A percentile compares a stretch with the other conserved stretches of the same genome.
Evolutionary conservation across 2,113 vertebrate species (phyloP).

Genomic region (Nothocercus nigrocapillus): DNA sequence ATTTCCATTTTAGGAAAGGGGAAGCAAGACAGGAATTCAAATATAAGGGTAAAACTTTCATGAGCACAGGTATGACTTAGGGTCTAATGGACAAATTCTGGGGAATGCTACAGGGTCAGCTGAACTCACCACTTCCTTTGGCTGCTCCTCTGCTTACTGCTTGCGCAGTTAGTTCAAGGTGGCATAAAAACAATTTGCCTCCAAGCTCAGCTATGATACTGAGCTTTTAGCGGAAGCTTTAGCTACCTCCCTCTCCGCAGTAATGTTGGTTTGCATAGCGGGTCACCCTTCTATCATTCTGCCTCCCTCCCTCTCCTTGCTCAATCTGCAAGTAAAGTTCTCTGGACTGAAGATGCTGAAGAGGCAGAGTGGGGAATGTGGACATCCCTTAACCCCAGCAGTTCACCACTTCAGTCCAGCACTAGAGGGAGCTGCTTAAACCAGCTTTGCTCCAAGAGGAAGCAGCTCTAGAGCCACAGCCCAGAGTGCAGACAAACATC

Average conservation of each 20-base stretch:
- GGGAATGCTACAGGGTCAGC: not conserved
- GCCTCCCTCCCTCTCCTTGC: not conserved
- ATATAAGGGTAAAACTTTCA: not conserved
- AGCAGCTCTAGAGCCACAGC: not conserved
- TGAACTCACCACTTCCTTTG: not conserved
- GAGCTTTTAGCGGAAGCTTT: not conserved
- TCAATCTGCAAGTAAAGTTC: not conserved
- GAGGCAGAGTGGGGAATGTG: not conserved
- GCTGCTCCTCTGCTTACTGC: not conserved
- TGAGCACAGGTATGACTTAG: not conserved
- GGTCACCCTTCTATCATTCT: not conserved
- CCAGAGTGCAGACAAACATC: accelerated
- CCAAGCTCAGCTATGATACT: not conserved
- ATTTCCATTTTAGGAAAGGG: not conserved
- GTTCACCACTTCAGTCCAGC: not conserved
- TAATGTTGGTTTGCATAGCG: not conserved
- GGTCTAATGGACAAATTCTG: not conserved
- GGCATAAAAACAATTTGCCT: not conserved
- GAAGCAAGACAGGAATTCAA: not conserved
- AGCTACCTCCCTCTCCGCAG: not conserved
- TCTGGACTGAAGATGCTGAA: not conserved
- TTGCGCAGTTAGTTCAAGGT: not conserved
- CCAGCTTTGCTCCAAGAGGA: not conserved
- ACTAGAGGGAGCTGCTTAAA: not conserved
- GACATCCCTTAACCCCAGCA: not conserved